Conservation (phyloP, 2,113 vertebrate genomes). For the Mormoops blainvillei region DNA sequence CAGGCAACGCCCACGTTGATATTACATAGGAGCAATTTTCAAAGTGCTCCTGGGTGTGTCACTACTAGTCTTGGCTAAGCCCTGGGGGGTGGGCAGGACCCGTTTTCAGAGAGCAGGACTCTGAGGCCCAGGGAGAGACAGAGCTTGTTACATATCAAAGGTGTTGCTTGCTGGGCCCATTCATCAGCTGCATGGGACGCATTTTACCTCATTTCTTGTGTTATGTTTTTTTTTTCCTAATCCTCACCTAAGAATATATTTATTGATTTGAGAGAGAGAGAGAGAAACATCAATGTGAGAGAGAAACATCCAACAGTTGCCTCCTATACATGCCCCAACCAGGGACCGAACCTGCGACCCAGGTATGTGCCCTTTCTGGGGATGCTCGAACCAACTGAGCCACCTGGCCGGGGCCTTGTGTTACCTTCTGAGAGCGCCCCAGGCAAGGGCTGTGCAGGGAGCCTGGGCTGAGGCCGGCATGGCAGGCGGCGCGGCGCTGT, state of each 20-base stretch:
- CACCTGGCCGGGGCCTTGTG: neutral
- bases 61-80: neutral
- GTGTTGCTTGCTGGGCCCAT: neutral
- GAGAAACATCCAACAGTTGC: too few species aligned
- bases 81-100: neutral
- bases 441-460: neutral
- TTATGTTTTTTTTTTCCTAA: neutral
- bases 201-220: neutral
- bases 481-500: too few species aligned
- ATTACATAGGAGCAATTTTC: neutral
- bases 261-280: neutral
- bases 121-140: neutral
- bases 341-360: neutral
- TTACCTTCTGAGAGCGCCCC: neutral
- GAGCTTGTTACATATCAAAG: fast-evolving
- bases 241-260: neutral
- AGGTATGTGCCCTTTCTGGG: neutral
- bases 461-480: neutral
- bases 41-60: neutral
- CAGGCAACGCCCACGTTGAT: neutral
- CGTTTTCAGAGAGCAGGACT: neutral
- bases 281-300: too few species aligned
- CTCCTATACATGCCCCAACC: too few species aligned
- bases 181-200: neutral
- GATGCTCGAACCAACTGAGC: neutral